Evolutionary conservation across 2,797 vertebrate species (phyloP).

Genomic region (Gallinago solitaria): DNA sequence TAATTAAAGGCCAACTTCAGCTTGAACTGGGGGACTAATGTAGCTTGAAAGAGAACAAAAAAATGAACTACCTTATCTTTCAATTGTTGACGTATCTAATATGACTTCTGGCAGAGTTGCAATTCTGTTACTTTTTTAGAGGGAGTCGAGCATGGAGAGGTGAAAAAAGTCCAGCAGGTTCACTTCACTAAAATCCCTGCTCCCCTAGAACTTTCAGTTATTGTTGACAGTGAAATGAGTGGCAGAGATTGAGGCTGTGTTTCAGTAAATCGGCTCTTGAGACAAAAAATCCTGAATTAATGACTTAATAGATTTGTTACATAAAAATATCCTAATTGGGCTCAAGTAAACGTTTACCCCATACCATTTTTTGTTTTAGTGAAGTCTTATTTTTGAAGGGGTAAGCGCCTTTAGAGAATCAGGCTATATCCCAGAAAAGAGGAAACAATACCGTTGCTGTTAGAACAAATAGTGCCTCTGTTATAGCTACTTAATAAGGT

Average conservation of each 20-base stretch:
- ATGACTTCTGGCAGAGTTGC: background rate
- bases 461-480: background rate
- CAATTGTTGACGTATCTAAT: background rate
- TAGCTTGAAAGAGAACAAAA: background rate
- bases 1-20: background rate
- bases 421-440: background rate
- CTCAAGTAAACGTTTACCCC: background rate
- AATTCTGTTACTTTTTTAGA: background rate
- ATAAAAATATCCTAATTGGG: background rate
- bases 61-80: background rate
- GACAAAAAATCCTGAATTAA: background rate
- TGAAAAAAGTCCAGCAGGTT: background rate
- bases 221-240: background rate
- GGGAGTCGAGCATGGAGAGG: background rate
- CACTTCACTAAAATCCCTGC: background rate
- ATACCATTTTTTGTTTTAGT: background rate
- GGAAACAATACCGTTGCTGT: background rate
- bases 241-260: background rate
- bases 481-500: background rate
- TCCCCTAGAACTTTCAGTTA: background rate
- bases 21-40: background rate
- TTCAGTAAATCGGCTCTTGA: background rate
- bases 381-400: constrained; percentile 1
- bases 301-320: background rate
- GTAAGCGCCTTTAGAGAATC: background rate